These are phyloP conservation scores for Columbina picui DNA, from an alignment of 2,113 vertebrate species.

Conservation along the genomic window DNA sequence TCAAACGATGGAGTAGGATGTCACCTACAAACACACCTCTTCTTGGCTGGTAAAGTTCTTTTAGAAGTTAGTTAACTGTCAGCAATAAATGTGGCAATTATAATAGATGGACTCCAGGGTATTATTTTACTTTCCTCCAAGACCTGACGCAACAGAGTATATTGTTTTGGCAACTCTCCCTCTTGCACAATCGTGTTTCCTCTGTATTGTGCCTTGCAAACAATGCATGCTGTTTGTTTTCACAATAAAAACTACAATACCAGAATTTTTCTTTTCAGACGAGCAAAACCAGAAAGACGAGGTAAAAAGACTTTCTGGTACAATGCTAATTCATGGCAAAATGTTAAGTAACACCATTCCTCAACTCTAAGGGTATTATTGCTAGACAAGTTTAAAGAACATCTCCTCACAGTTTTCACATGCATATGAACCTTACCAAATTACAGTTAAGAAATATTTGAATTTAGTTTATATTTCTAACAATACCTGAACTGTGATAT, in stretches of 20 bases:
- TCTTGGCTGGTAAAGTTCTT: not conserved
- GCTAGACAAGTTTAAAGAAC: not conserved
- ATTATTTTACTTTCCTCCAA: not conserved
- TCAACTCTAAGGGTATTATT: not conserved
- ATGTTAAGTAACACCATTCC: not conserved
- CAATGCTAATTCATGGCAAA: not conserved
- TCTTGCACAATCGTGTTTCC: conserved; percentile 41
- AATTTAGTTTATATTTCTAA: not conserved
- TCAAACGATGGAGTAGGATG: not conserved
- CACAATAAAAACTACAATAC: not conserved
- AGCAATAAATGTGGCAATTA: not conserved
- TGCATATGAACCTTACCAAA: not conserved
- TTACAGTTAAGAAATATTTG: not conserved
- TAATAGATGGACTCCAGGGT: conserved; percentile 9
- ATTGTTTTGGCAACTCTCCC: conserved; percentile 16
- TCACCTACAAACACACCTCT: not conserved
- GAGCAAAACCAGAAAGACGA: not conserved
- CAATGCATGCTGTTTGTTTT: conserved; percentile 15
- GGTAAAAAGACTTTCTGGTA: not conserved
- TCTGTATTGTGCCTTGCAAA: conserved; percentile 56
- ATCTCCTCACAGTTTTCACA: not conserved
- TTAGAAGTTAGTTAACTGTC: not conserved
- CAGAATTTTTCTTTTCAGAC: not conserved
- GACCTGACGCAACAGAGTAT: not conserved
- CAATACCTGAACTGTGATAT: fast-evolving